Percentiles rank a stretch among this genome's conserved stretches.
Conservation (phyloP, 92 coral and sea anemone species). For the Paragorgia papillata region DNA sequence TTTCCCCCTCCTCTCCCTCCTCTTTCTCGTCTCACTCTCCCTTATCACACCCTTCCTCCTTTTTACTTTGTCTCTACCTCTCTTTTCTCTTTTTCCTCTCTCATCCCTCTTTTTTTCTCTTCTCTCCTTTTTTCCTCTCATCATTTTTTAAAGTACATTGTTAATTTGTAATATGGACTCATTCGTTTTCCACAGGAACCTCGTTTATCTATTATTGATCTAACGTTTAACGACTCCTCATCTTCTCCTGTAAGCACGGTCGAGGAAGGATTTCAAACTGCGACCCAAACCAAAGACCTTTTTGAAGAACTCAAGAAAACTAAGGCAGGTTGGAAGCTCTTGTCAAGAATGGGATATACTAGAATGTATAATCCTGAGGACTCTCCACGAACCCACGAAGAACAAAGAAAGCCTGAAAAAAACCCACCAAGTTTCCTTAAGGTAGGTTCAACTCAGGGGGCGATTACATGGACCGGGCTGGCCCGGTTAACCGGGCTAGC, state of each 20-base stretch:
- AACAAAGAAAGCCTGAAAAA: background rate
- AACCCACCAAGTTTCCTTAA: conserved; percentile 10
- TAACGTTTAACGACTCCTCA: conserved; percentile 1
- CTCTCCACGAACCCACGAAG: background rate
- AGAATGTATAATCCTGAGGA: background rate
- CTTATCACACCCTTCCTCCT: no score
- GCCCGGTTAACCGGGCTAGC: no score
- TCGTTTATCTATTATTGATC: conserved; percentile 22
- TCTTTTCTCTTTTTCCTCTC: no score
- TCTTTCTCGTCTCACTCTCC: no score
- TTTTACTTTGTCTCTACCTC: no score
- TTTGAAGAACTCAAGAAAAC: background rate
- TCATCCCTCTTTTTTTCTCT: background rate
- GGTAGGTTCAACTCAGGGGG: background rate
- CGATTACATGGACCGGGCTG: no score
- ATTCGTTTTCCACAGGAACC: conserved; percentile 23
- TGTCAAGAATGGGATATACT: conserved; percentile 9
- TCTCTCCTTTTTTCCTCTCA: background rate
- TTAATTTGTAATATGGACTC: no score
- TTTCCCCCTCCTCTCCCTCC: no score
- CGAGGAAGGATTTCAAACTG: background rate
- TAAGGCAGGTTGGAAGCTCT: conserved; percentile 6
- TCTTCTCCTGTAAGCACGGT: background rate
- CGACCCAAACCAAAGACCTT: background rate
- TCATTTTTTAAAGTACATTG: background rate